phyloP scores from a whole-genome alignment of 2,113 vertebrate genomes.

The Pachyramphus minor region DNA sequence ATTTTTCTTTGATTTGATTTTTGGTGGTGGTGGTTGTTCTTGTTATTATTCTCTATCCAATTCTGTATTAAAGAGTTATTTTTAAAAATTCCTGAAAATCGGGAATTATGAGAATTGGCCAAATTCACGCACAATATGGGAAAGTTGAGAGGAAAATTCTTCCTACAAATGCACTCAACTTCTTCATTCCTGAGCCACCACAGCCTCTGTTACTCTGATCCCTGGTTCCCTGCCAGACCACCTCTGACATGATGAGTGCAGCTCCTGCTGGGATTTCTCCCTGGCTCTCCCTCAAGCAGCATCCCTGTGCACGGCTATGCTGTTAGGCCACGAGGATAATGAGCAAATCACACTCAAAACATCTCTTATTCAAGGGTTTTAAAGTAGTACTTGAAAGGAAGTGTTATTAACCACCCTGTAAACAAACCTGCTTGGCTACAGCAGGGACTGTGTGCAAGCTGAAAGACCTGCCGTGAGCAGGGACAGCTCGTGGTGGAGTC shows the following conservation, averaged over 20 bases:
- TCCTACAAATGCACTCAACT: background rate
- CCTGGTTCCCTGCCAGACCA: slow-evolving; percentile 1
- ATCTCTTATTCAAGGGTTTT: background rate
- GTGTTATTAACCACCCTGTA: slow-evolving; percentile 1
- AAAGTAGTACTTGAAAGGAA: slow-evolving; percentile 13
- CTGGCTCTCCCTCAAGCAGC: background rate
- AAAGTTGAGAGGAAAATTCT: background rate
- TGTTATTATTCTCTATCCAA: background rate
- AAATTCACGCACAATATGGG: background rate
- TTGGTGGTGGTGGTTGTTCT: background rate
- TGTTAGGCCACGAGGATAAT: background rate
- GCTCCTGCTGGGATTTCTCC: background rate
- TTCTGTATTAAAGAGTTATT: background rate
- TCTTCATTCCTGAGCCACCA: background rate
- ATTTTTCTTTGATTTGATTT: background rate
- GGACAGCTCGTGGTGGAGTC: background rate
- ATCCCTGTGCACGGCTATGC: background rate
- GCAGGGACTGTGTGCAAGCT: background rate
- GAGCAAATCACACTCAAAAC: background rate
- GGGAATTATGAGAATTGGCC: background rate
- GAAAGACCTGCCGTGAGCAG: background rate
- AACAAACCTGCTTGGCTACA: background rate
- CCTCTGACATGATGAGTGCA: background rate
- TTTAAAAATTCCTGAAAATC: background rate
- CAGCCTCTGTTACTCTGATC: background rate